Evolutionary conservation across 1,140 invertebrate genomes (phyloP).

Genomic region (Drosophila obscura): DNA sequence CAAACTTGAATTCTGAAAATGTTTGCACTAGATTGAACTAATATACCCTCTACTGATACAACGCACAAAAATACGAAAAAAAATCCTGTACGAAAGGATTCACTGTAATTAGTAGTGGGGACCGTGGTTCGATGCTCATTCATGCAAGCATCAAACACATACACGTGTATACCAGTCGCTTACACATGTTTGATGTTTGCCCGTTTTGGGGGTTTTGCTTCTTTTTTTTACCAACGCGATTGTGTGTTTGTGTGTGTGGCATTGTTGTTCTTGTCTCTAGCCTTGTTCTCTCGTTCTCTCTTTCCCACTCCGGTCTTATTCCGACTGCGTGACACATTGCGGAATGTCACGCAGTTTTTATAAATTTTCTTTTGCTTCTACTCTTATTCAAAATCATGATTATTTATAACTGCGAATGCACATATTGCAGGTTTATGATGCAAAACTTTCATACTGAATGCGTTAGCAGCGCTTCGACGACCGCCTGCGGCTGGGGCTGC

Average conservation of each 20-base stretch:
- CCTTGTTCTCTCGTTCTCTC: constrained; percentile 25
- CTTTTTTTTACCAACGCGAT: constrained; percentile 35
- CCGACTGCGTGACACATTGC: constrained; percentile 51
- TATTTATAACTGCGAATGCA: too few species aligned
- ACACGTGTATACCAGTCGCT: constrained; percentile 43
- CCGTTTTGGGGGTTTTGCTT: constrained; percentile 62
- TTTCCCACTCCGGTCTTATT: constrained; percentile 24
- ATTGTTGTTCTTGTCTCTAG: constrained; percentile 33
- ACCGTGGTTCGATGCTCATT: too few species aligned
- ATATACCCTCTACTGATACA: too few species aligned
- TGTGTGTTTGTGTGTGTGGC: constrained; percentile 28
- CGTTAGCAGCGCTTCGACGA: too few species aligned
- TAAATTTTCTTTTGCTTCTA: background rate
- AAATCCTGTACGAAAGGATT: too few species aligned
- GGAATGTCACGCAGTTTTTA: constrained; percentile 66
- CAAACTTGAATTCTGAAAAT: too few species aligned
- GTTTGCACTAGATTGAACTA: too few species aligned
- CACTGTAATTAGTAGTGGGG: too few species aligned
- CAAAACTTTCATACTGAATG: constrained; percentile 24
- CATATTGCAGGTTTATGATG: background rate
- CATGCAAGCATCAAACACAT: constrained; percentile 48
- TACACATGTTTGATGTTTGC: constrained; percentile 71
- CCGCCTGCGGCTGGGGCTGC: constrained; percentile 33
- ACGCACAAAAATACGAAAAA: too few species aligned
- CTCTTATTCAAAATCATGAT: too few species aligned